Base-by-base conservation (phyloP, 2,797 vertebrate genomes). In the Micropoecilia bifurca region DNA sequence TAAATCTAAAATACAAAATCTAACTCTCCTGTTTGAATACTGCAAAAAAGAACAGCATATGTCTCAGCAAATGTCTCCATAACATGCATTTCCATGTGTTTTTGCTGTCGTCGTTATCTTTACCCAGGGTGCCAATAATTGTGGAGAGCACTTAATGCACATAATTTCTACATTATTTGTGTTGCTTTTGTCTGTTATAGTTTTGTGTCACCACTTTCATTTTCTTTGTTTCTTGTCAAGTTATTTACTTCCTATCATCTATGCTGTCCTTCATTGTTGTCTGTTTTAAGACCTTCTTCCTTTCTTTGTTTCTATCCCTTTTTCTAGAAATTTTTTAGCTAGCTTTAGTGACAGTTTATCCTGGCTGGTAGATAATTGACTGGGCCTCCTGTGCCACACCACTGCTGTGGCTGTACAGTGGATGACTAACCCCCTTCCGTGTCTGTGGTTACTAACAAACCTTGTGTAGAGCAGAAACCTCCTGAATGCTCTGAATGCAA, bases 361-460 rank as follows among this genome's bases (percentile, higher is more conserved):
- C 80, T 79, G 83, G 73, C 85, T 93, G 88, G 90, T 92, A 91
- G 87, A 94, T 93, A 82, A 92, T 87, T 93, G 91, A 88, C 91
- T 89, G 88, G 88, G 80, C 91, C 93, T 93, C 92, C 91, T 88
- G 82, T 93, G 75, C 80, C 81, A 80, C 88, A 80, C 80, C 83
- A 75, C 77, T 91, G 8, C 76, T 82, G 79, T 88, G 84, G 89
- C 80, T 45, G 87, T 89, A 90, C 79, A 55, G 81, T 87, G 83
- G 88, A 92, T 92, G 84, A 94, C 93, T 96, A 96, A 96, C 93
- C 93, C 90, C n/a, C 92, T 92, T 83, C 79, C 93, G 96, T 97
- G 96, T 97, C 97, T 98, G 97, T 97, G 96, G 96, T 97, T 95
- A 96, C 97, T 96, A 96, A 96, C 94, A 95, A 93, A 95, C 80